Evolutionary conservation across 2,888 invertebrate species (phyloP), one percentile per base, ranked within the genome.

Genomic region (Melangyna quadrimaculata): DNA sequence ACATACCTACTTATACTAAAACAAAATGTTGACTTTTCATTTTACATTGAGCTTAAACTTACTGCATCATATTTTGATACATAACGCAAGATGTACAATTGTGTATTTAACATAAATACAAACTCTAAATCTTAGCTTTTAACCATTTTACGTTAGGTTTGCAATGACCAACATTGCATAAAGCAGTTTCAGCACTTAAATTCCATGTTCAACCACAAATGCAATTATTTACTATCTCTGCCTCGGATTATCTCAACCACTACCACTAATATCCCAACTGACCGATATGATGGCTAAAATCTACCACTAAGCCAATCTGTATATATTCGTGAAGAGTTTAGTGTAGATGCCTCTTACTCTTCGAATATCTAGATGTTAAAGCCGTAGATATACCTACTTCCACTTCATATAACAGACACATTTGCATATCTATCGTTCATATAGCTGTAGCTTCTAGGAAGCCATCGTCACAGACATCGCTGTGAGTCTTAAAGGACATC

Each of bases 171-270:
- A 69, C 35, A 32, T 61, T 53, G 73, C 67, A 69, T 51, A 51
- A n/a, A n/a, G 70, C 9, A 84, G 71, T 84, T n/a, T n/a, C 84
- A 71, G 79, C 84, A 84, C 84, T 84, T 75, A 75, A 84, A 84
- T 79, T 84, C 75, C 61, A 79, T 84, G 84, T 79, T 84, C 59
- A 84, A 75, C 79, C 79, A 59, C 84, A 79, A 84, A 84, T 84
- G 75, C 84, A 84, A 84, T 79, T 84, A 84, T 79, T 84, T 84
- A 75, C 75, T 75, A 75, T 84, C 84, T 84, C 71, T 59, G 72
- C 84, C 71, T 53, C 59, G 75, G 75, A 79, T 84, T 75, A 84
- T 79, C 71, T 67, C 17, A 59, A 67, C 75, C 65, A 71, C 35
- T 35, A 57, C 22, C 57, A 32, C 78, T 70, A 83, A 83, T 65